Conservation (phyloP, 2,888 invertebrate species). For the Caradrina clavipalpis region DNA sequence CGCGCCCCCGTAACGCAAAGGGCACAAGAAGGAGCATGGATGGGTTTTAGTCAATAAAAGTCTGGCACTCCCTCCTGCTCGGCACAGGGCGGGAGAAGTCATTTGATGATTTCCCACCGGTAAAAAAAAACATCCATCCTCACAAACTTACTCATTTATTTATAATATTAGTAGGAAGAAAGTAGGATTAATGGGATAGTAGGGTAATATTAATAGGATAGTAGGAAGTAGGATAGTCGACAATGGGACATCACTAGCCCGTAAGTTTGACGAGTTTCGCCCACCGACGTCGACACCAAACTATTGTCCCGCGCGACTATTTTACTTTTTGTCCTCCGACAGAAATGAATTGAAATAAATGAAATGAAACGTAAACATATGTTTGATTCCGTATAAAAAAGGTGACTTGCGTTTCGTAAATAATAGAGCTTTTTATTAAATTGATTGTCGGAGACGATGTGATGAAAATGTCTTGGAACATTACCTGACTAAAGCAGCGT, state of each 20-base stretch:
- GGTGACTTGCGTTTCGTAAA: constrained; percentile 17
- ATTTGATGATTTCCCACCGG: too few species aligned
- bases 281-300: constrained; percentile 65
- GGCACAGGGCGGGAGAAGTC: too few species aligned
- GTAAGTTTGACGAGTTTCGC: constrained; percentile 62
- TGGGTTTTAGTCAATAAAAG: too few species aligned
- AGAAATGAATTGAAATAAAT: constrained; percentile 73
- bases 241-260: constrained; percentile 54
- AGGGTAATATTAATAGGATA: too few species aligned
- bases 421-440: constrained; percentile 22
- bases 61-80: too few species aligned
- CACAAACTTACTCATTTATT: too few species aligned
- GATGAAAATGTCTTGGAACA: constrained; percentile 9
- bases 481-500: background rate
- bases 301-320: constrained; percentile 70
- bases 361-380: constrained; percentile 63
- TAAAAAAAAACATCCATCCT: too few species aligned
- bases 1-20: too few species aligned
- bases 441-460: constrained; percentile 17
- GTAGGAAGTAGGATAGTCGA: background rate
- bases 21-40: too few species aligned
- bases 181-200: too few species aligned
- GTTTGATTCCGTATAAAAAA: constrained; percentile 29
- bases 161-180: too few species aligned
- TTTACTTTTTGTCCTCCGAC: constrained; percentile 68